Conservation (phyloP, 2,113 vertebrate genomes). For the Tenrec ecaudatus region DNA sequence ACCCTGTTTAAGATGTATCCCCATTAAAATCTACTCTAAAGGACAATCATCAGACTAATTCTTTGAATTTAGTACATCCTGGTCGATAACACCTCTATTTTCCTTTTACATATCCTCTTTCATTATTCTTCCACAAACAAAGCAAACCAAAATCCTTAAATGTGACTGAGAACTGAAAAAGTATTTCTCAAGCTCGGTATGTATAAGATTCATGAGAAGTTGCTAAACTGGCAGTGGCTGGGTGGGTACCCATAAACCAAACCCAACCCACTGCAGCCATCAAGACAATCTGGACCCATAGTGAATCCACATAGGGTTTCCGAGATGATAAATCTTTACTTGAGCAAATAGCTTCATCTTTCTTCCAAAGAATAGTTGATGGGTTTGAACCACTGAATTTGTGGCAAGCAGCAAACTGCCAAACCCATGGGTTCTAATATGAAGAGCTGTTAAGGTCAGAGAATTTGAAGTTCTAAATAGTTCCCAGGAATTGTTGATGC, state of each 20-base stretch:
- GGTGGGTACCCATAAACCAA: too few relatives aligned
- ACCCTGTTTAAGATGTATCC: not conserved
- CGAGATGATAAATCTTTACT: too few relatives aligned
- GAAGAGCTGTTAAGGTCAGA: not conserved
- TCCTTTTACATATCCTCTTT: constrained; percentile 52
- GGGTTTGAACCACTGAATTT: too few relatives aligned
- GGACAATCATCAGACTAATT: constrained; percentile 21
- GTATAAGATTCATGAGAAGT: constrained; percentile 13
- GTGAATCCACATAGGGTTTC: too few relatives aligned
- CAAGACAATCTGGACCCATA: too few relatives aligned
- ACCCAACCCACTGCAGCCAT: too few relatives aligned
- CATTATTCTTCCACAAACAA: not conserved
- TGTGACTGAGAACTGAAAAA: not conserved
- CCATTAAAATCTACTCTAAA: constrained; percentile 36
- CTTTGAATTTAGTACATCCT: constrained; percentile 28
- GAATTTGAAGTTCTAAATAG: constrained; percentile 8
- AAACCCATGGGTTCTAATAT: not conserved
- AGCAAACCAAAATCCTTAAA: constrained; percentile 35
- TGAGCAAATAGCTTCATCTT: too few relatives aligned
- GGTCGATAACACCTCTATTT: constrained; percentile 5
- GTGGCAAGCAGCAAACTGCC: too few relatives aligned
- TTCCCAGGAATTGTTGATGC: not conserved
- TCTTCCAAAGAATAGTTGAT: too few relatives aligned
- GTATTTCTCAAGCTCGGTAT: constrained; percentile 30
- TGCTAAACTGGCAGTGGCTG: not conserved